Evolutionary conservation across 1,140 invertebrate genomes (phyloP).

Genomic region (Diorhabda elongata): DNA sequence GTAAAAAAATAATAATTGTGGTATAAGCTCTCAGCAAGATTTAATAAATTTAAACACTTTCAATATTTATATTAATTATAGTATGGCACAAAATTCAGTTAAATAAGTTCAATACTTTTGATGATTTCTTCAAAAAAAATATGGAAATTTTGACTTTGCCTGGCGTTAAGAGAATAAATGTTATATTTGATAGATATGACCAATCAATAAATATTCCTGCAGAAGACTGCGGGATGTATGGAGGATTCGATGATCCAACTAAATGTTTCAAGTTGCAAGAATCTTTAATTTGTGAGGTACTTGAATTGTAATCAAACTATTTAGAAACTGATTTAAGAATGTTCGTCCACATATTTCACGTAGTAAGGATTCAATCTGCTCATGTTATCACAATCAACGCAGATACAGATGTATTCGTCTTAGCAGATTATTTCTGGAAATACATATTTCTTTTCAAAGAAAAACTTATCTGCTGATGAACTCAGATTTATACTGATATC

Average conservation of each 20-base stretch:
- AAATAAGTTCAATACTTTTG: slow-evolving; percentile 28
- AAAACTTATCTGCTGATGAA: no score
- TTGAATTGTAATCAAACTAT: slow-evolving; percentile 24
- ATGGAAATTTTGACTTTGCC: slow-evolving; percentile 21
- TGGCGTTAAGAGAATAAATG: slow-evolving; percentile 25
- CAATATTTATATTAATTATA: slow-evolving; percentile 25
- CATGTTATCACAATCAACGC: slow-evolving; percentile 15
- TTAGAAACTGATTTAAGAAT: slow-evolving; percentile 23
- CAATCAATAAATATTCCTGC: background rate
- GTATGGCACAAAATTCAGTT: slow-evolving; percentile 25
- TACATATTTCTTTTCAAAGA: background rate
- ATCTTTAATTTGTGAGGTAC: slow-evolving; percentile 7
- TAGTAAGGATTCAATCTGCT: slow-evolving; percentile 10
- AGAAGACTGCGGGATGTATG: no score
- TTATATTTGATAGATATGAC: slow-evolving; percentile 29
- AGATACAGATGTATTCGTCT: slow-evolving; percentile 26
- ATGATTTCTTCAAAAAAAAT: slow-evolving; percentile 29
- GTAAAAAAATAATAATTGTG: slow-evolving; percentile 24
- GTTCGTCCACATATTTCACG: slow-evolving; percentile 5
- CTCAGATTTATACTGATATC: no score
- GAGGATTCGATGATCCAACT: no score
- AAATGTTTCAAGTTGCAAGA: no score
- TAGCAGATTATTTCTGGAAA: slow-evolving; percentile 24
- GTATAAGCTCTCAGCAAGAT: slow-evolving; percentile 22
- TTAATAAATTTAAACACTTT: slow-evolving; percentile 22